Evolutionary conservation across 1,140 invertebrate genomes (phyloP).

Genomic region (Sminthurides bifidus): DNA sequence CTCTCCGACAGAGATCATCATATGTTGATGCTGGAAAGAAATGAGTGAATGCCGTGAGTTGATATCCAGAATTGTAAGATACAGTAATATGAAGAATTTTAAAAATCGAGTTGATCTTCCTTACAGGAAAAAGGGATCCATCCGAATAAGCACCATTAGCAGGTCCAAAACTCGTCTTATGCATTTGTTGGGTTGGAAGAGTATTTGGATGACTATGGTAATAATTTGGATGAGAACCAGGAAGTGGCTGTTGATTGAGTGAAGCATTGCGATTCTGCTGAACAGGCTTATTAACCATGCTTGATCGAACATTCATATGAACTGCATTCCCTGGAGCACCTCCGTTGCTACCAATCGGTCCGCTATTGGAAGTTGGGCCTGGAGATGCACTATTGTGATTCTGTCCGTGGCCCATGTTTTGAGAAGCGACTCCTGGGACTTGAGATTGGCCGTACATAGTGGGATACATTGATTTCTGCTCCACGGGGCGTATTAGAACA

Average conservation of each 20-base stretch:
- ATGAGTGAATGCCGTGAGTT: background rate
- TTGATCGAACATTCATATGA: conserved; percentile 10
- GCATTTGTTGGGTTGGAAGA: conserved; percentile 11
- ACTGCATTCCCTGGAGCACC: too few species aligned
- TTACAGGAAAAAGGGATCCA: conserved; percentile 15
- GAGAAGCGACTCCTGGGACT: too few species aligned
- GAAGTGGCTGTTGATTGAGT: conserved; percentile 10
- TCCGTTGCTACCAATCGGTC: conserved; percentile 2
- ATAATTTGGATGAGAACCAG: conserved; percentile 15
- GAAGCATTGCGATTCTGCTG: background rate
- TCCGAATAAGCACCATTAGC: conserved; percentile 22
- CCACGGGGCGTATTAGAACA: conserved; percentile 13
- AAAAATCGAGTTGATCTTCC: background rate
- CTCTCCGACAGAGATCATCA: conserved; percentile 22
- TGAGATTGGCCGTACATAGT: background rate
- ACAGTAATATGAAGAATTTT: background rate
- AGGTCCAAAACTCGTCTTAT: conserved; percentile 14
- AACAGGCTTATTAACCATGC: conserved; percentile 12
- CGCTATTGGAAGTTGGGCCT: conserved; percentile 10
- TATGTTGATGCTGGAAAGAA: conserved; percentile 6
- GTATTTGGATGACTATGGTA: conserved; percentile 21
- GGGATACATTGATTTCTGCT: conserved; percentile 3
- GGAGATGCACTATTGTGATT: conserved; percentile 20
- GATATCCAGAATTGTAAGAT: conserved; percentile 2
- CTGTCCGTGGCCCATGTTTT: conserved; percentile 6